phyloP scores from a whole-genome alignment of 2,113 vertebrate genomes.

The Engystomops pustulosus region DNA sequence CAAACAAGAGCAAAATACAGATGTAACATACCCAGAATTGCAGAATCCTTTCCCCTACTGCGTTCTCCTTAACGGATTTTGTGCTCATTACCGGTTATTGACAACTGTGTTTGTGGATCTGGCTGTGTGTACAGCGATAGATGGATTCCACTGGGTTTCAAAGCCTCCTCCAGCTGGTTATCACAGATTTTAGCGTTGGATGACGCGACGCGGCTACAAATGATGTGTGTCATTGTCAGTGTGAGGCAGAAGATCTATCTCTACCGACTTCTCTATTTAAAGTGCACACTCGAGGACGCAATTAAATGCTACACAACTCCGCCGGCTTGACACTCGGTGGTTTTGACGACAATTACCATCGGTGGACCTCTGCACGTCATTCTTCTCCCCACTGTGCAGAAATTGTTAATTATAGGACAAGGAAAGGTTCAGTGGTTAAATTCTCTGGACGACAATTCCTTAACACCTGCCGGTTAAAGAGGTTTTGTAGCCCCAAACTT shows the following conservation, averaged over 20 bases:
- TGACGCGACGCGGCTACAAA: background rate
- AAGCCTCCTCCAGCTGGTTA: conserved; percentile 43
- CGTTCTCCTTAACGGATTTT: conserved; percentile 42
- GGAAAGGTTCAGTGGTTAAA: background rate
- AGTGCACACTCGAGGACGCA: background rate
- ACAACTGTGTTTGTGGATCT: conserved; percentile 36
- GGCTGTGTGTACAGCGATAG: conserved; percentile 32
- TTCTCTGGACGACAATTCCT: background rate
- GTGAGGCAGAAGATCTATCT: background rate
- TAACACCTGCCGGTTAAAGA: too few species aligned
- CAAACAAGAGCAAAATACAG: conserved; percentile 28
- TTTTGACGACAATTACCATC: background rate
- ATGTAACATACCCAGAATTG: conserved; percentile 25
- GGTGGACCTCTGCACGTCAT: background rate
- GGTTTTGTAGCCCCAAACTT: too few species aligned
- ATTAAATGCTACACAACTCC: background rate
- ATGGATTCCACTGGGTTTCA: conserved; percentile 35
- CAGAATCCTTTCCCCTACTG: conserved; percentile 27
- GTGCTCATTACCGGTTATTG: conserved; percentile 47
- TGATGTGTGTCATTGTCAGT: conserved; percentile 41
- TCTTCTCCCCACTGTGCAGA: background rate
- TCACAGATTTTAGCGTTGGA: conserved; percentile 16
- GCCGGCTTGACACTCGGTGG: background rate
- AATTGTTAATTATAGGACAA: background rate
- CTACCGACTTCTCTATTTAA: background rate